Evolutionary conservation across 2,113 vertebrate genomes (phyloP).

Genomic region (Macrotis lagotis): DNA sequence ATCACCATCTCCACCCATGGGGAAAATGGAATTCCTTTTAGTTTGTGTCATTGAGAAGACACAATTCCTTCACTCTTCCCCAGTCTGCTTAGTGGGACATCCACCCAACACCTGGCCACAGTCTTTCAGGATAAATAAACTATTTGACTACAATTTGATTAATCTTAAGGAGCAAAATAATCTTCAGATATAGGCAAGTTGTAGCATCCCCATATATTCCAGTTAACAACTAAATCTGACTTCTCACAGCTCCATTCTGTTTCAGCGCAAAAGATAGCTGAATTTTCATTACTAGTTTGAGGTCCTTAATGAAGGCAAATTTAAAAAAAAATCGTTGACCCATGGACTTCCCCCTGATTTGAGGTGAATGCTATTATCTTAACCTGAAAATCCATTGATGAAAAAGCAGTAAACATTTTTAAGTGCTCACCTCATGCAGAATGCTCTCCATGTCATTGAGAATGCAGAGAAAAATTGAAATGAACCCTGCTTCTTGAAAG

Average conservation of each 20-base stretch:
- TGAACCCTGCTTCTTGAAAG: not conserved
- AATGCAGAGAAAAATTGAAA: not conserved
- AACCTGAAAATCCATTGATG: not conserved
- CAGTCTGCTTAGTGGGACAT: not conserved
- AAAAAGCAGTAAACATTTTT: not conserved
- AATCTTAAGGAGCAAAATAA: not conserved
- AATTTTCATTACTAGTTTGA: not conserved
- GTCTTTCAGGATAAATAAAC: not conserved
- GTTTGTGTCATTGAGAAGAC: not conserved
- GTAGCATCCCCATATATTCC: not conserved
- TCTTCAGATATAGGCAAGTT: not conserved
- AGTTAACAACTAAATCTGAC: not conserved
- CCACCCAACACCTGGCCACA: not conserved
- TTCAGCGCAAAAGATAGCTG: not conserved
- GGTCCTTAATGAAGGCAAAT: not conserved
- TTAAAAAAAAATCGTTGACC: not conserved
- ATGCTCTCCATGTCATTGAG: not conserved
- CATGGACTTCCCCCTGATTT: not conserved
- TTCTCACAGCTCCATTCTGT: not conserved
- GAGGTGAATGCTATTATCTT: not conserved
- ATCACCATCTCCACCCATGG: conserved; percentile 8
- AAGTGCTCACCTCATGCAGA: not conserved
- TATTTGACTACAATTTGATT: conserved; percentile 9
- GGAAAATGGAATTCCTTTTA: not conserved
- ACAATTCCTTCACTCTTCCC: not conserved